These are phyloP conservation scores for Drosophila punjabiensis DNA, from an alignment of 1,140 invertebrate species.

Conservation along the genomic window DNA sequence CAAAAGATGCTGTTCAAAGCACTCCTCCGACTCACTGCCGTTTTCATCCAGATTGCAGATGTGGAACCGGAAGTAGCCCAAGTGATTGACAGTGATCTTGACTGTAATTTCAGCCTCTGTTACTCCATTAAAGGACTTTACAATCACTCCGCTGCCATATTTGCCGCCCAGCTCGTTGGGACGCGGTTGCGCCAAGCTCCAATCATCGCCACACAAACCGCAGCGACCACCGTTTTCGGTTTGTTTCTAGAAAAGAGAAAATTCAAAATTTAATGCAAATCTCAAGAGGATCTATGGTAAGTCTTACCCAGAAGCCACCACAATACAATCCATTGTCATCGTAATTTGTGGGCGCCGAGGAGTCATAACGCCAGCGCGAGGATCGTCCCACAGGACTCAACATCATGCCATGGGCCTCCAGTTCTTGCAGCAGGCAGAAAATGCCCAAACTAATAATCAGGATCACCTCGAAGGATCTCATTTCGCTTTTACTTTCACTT, in stretches of 20 bases:
- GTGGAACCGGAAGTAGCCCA: conserved; percentile 87
- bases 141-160: conserved; percentile 87
- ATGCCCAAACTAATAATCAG: conserved; percentile 17
- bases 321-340: conserved; percentile 89
- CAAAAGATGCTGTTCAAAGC: conserved; percentile 81
- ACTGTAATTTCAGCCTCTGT: conserved; percentile 81
- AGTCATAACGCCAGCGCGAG: conserved; percentile 88
- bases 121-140: conserved; percentile 77
- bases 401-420: conserved; percentile 88
- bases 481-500: conserved; percentile 47
- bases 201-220: conserved; percentile 88
- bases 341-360: conserved; percentile 87
- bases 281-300: accelerated
- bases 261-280: neutral
- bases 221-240: conserved; percentile 86
- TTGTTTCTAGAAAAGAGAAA: conserved; percentile 74
- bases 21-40: conserved; percentile 63
- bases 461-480: conserved; percentile 30
- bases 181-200: conserved; percentile 86
- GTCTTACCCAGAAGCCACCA: conserved; percentile 86
- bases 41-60: conserved; percentile 86
- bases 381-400: conserved; percentile 89
- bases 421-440: conserved; percentile 10
- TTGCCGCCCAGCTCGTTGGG: conserved; percentile 88
- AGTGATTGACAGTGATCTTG: conserved; percentile 86